phyloP scores from a whole-genome alignment of 2,797 vertebrate genomes.

The Molossus molossus region DNA sequence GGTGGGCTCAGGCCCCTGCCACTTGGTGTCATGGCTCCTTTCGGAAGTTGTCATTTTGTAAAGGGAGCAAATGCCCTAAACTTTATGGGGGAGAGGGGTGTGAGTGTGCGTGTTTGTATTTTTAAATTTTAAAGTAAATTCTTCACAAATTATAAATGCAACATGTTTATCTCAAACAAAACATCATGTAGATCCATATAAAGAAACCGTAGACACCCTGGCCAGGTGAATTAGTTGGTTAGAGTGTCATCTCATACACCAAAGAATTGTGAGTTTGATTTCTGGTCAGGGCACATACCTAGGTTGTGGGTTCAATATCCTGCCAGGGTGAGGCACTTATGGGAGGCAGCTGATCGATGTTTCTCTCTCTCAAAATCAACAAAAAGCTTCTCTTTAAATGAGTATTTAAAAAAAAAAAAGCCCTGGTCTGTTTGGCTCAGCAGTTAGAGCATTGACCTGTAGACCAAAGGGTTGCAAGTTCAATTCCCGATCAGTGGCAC shows the following conservation, averaged over 20 bases:
- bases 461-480: too few species aligned
- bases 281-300: not conserved
- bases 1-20: not conserved
- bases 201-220: not conserved
- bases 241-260: not conserved
- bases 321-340: not conserved
- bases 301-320: not conserved
- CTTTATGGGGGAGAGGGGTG: too few species aligned
- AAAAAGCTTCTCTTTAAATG: not conserved
- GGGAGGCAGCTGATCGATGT: not conserved
- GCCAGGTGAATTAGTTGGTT: not conserved
- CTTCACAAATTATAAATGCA: constrained; percentile 1
- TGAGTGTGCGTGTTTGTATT: too few species aligned
- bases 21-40: not conserved
- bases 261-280: not conserved
- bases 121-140: constrained; percentile 38
- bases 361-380: not conserved
- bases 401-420: too few species aligned
- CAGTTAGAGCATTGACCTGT: too few species aligned
- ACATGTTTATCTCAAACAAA: not conserved
- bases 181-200: not conserved
- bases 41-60: not conserved
- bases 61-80: constrained; percentile 1
- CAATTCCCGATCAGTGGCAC: too few species aligned
- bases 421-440: too few species aligned